Percentiles rank a stretch among this genome's conserved stretches.
phyloP scores from a whole-genome alignment of 2,888 invertebrate species.

The Dorcus hopei region DNA sequence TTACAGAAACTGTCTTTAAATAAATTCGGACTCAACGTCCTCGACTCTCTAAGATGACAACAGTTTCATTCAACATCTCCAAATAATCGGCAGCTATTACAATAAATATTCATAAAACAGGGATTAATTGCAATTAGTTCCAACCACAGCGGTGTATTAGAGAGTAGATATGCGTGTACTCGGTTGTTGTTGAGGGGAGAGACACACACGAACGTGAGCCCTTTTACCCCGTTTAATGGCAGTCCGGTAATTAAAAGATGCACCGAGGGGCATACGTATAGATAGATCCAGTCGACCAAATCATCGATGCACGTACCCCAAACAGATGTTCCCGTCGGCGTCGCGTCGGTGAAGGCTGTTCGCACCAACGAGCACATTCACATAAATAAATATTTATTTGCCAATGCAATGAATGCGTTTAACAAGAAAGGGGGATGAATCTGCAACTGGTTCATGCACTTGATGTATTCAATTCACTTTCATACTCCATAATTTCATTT shows the following conservation, averaged over 20 bases:
- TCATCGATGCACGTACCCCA: neutral
- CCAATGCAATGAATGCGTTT: too few relatives aligned
- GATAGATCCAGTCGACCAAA: neutral
- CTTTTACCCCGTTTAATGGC: conserved; percentile 17
- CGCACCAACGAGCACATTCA: too few relatives aligned
- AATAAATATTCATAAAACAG: conserved; percentile 31
- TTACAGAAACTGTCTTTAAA: too few relatives aligned
- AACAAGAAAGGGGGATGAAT: too few relatives aligned
- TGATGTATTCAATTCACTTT: too few relatives aligned
- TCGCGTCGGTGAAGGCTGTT: too few relatives aligned
- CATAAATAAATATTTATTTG: too few relatives aligned
- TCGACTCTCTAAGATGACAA: too few relatives aligned
- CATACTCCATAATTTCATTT: too few relatives aligned
- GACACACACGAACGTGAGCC: conserved; percentile 3
- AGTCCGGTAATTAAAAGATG: conserved; percentile 32
- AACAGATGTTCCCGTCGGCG: neutral
- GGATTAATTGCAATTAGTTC: conserved; percentile 31
- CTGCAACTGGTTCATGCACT: too few relatives aligned
- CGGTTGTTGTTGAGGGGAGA: conserved; percentile 24
- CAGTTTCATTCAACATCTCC: neutral
- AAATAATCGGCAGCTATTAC: conserved; percentile 20
- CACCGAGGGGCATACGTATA: conserved; percentile 13
- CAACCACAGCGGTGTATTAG: conserved; percentile 30
- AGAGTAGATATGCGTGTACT: conserved; percentile 32
- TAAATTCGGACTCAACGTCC: too few relatives aligned